A percentile compares a stretch with the other conserved stretches of the same genome.
Conservation (phyloP, 2,113 vertebrate species). For the Apodemus sylvaticus region DNA sequence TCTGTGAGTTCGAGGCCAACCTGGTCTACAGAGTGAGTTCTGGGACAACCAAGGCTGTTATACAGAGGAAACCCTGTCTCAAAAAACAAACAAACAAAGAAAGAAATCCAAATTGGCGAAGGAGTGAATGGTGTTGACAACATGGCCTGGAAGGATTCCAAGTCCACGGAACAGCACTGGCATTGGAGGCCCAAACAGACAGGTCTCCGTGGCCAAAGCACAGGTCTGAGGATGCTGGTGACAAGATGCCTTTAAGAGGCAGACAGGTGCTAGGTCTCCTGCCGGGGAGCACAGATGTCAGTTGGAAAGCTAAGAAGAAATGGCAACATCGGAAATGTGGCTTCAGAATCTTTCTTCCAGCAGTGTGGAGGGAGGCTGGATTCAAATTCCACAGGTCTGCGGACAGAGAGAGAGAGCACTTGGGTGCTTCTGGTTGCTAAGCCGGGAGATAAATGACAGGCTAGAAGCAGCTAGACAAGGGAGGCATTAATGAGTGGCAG, state of each 20-base stretch:
- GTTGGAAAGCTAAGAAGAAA: background rate
- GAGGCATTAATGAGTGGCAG: background rate
- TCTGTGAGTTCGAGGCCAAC: background rate
- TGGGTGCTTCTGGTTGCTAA: background rate
- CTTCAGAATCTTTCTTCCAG: background rate
- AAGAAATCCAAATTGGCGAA: background rate
- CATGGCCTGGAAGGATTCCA: background rate
- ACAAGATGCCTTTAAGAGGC: background rate
- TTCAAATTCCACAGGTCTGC: background rate
- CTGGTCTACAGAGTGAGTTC: background rate
- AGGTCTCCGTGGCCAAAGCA: background rate
- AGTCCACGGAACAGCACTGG: background rate
- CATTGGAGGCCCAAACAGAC: background rate
- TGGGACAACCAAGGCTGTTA: background rate
- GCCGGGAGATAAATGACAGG: background rate
- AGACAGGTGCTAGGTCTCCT: background rate
- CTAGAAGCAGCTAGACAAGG: accelerated
- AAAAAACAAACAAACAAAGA: background rate
- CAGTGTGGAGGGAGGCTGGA: background rate
- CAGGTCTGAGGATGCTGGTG: background rate
- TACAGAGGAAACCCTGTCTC: background rate
- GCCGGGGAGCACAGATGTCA: background rate
- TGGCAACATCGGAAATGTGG: background rate
- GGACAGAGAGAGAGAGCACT: background rate
- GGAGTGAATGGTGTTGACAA: background rate